Evolutionary conservation across 2,113 vertebrate species (phyloP).

Genomic region (Mola mola): DNA sequence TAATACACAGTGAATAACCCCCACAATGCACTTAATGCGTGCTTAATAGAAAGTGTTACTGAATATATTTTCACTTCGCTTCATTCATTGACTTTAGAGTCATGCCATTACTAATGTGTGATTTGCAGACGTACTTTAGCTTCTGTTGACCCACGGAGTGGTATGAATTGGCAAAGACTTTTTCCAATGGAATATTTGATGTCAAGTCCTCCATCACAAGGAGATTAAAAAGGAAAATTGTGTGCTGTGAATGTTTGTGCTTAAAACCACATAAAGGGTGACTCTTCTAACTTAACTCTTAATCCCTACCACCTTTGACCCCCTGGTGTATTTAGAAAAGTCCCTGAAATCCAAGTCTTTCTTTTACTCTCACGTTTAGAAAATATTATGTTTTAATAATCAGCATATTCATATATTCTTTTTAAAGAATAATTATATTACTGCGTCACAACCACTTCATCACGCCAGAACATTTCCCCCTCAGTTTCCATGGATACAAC

Average conservation of each 20-base stretch:
- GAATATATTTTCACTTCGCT: too few relatives aligned
- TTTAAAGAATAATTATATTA: conserved; percentile 4
- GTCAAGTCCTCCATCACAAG: conserved; percentile 53
- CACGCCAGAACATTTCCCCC: not conserved
- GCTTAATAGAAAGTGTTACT: too few relatives aligned
- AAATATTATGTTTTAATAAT: not conserved
- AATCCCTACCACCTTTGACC: conserved; percentile 60
- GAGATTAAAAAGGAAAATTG: conserved; percentile 59
- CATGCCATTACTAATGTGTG: not conserved
- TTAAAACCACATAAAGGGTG: conserved; percentile 22
- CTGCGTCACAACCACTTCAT: not conserved
- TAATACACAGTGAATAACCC: too few relatives aligned
- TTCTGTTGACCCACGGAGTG: conserved; percentile 5
- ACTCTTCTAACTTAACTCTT: conserved; percentile 39
- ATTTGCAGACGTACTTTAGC: conserved; percentile 19
- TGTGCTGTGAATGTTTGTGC: conserved; percentile 30
- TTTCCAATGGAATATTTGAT: conserved; percentile 54
- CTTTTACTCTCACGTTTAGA: not conserved
- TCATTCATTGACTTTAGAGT: conserved; percentile 42
- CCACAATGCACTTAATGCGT: too few relatives aligned
- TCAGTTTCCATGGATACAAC: conserved; percentile 40
- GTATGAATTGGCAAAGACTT: conserved; percentile 16
- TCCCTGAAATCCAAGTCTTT: conserved; percentile 13
- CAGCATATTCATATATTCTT: not conserved
- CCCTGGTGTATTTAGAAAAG: conserved; percentile 11